These are phyloP conservation scores for Neotoxoptera formosana DNA, from an alignment of 1,140 invertebrate species.

Conservation along the genomic window DNA sequence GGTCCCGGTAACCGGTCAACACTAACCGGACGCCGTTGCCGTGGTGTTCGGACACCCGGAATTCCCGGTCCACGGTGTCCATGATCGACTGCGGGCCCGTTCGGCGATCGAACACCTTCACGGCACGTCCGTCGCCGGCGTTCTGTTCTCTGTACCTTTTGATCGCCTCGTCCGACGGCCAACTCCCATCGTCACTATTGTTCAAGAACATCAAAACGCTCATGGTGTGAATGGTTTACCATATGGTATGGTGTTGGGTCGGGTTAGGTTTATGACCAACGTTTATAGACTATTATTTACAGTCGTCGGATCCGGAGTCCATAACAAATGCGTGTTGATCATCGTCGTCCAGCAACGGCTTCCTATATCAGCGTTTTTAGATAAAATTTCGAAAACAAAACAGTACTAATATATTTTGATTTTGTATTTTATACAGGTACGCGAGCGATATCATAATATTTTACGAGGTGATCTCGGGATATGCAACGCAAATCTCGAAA, in stretches of 20 bases:
- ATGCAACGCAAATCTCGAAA: too few species aligned
- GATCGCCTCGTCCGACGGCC: not conserved
- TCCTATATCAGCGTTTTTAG: too few species aligned
- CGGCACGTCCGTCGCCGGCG: not conserved
- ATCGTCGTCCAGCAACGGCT: not conserved
- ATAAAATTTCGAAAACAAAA: too few species aligned
- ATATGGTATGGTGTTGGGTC: not conserved
- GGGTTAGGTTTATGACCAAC: not conserved
- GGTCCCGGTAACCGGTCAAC: not conserved
- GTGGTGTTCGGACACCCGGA: not conserved
- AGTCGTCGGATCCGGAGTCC: too few species aligned
- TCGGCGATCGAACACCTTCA: not conserved
- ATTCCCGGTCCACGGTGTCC: not conserved
- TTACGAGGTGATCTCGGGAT: not conserved
- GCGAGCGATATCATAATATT: not conserved
- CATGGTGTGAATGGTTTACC: not conserved
- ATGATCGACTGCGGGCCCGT: not conserved
- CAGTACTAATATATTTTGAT: not conserved
- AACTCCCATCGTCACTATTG: not conserved
- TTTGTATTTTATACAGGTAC: not conserved
- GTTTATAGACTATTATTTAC: not conserved
- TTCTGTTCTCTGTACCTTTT: not conserved
- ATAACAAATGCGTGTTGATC: not conserved
- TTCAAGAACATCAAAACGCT: slow-evolving; percentile 20
- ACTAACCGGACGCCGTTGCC: not conserved